Evolutionary conservation across 2,888 invertebrate genomes (phyloP).

Genomic region (Eudemis profundana): DNA sequence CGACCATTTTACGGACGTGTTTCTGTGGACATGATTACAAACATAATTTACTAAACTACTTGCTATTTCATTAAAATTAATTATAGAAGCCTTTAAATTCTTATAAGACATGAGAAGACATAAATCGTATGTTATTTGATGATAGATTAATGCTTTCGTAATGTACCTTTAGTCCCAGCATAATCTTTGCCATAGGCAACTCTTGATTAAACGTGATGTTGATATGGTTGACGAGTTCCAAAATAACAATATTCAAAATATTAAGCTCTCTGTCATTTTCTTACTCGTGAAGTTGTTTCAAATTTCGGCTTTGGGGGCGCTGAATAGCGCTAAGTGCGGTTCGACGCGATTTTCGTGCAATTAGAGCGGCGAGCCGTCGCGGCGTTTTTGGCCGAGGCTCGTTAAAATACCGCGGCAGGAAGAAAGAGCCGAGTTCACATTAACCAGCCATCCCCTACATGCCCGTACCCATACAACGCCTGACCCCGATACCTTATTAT

Average conservation of each 20-base stretch:
- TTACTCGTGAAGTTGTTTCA: not conserved
- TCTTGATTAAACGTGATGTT: no score
- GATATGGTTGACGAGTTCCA: no score
- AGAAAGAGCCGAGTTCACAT: constrained; percentile 69
- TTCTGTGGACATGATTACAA: constrained; percentile 50
- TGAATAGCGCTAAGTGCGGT: constrained; percentile 8
- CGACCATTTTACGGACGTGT: constrained; percentile 43
- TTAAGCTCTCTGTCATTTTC: no score
- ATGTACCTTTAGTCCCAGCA: no score
- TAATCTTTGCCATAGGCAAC: no score
- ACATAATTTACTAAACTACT: constrained; percentile 15
- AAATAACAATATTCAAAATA: no score
- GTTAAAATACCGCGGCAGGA: constrained; percentile 77
- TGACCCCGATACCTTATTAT: constrained; percentile 70
- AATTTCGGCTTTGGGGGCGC: not conserved
- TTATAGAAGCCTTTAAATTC: not conserved
- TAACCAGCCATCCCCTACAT: constrained; percentile 68
- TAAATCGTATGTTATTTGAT: no score
- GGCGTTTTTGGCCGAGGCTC: constrained; percentile 69
- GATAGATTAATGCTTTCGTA: no score
- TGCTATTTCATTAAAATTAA: no score
- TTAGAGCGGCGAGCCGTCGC: constrained; percentile 62
- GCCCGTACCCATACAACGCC: constrained; percentile 60
- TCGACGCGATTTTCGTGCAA: constrained; percentile 63
- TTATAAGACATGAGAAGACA: no score